Evolutionary conservation across 2,888 invertebrate species (phyloP).

Genomic region (Acanthococcus lagerstroemiae): DNA sequence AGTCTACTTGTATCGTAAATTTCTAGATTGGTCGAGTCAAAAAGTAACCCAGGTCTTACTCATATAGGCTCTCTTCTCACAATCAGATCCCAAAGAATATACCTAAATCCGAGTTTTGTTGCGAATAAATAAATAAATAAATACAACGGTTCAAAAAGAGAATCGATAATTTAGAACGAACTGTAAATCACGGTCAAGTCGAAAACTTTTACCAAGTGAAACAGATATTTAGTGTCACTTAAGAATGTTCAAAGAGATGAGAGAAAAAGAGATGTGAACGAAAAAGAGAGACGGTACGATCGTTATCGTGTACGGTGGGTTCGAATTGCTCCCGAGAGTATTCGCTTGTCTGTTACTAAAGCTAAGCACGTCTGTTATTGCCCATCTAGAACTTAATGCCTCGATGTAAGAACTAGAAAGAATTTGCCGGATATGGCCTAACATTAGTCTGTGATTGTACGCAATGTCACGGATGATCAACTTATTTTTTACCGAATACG

Average conservation of each 20-base stretch:
- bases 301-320: slow-evolving; percentile 16
- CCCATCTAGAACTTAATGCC: slow-evolving; percentile 30
- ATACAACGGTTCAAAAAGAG: too few relatives aligned
- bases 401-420: slow-evolving; percentile 25
- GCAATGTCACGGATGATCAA: slow-evolving; percentile 31
- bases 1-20: too few relatives aligned
- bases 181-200: neutral
- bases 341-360: slow-evolving; percentile 28
- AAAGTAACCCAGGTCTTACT: too few relatives aligned
- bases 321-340: slow-evolving; percentile 24
- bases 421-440: slow-evolving; percentile 28
- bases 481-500: slow-evolving; percentile 29
- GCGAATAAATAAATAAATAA: too few relatives aligned
- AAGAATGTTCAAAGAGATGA: neutral
- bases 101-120: too few relatives aligned
- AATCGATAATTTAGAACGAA: too few relatives aligned
- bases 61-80: too few relatives aligned
- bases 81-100: too few relatives aligned
- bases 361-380: slow-evolving; percentile 31
- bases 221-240: neutral
- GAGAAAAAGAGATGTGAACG: neutral
- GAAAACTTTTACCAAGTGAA: neutral
- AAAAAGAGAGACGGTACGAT: slow-evolving; percentile 21
- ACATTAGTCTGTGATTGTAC: slow-evolving; percentile 30
- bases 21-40: too few relatives aligned